Base-by-base conservation (phyloP, 2,797 vertebrate species). In the Myoxocephalus aenaeus region DNA sequence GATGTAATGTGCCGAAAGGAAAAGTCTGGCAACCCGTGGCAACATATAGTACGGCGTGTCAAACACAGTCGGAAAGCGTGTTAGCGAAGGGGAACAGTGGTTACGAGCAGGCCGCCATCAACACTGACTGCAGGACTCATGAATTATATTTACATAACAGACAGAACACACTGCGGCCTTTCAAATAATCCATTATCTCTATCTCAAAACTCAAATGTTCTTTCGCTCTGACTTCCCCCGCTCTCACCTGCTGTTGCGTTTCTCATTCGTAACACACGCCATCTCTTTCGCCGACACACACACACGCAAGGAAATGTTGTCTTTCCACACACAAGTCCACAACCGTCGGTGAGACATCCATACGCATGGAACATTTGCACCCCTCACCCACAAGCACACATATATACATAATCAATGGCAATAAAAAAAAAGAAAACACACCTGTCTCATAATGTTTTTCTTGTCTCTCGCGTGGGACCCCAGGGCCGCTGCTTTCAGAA, bases 401-500 rank as follows among this genome's bases (percentile, higher is more conserved):
- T 10, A 61, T 40, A 66, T 3, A 36, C 2, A 44, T 11, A 68
- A 50, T 59, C 38, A 46, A 20, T 53, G 56, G 59, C 7, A 40
- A 81, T 78, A 82, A 86, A 18, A 20, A 46, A 40, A 10, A 38
- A 38, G 9, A 10, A 11, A 38, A 12, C 83, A 65, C 59, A 38
- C 69, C 69, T 54, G 46, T 72, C 72, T 89, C 72, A 79, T 83
- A 70, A 56, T 78, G 58, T 80, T 84, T 70, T 84, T 36, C 70
- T 82, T 73, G 73, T 83, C 40, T 78, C 70, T 65, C 32, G 14
- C 17, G 56, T 29, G 70, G 82, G 83, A 86, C 90, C 72, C 70
- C 48, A 7, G 70, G 79, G 80, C 79, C 77, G 67, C 63, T 81
- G 63, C 77, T 70, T 91, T 90, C 75, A 71, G 74, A 84, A 70